phyloP scores from a whole-genome alignment of 2,888 invertebrate genomes.

The Belgica antarctica region DNA sequence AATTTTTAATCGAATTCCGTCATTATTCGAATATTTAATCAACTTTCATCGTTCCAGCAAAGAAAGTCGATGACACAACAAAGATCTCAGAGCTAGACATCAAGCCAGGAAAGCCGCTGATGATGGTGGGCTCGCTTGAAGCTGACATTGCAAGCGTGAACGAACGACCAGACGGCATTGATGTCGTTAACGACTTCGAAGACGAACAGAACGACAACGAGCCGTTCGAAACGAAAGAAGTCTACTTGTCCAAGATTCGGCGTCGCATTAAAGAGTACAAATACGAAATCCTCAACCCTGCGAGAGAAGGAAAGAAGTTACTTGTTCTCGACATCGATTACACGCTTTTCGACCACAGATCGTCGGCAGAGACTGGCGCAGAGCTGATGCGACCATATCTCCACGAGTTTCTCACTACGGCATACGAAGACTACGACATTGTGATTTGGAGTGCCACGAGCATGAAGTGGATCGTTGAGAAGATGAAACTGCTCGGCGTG shows the following conservation, averaged over 20 bases:
- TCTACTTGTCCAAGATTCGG: conserved; percentile 77
- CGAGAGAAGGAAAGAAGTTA: conserved; percentile 81
- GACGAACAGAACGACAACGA: conserved; percentile 65
- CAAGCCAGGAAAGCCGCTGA: conserved; percentile 57
- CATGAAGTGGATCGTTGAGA: conserved; percentile 98
- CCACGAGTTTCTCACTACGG: conserved; percentile 87
- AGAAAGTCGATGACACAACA: conserved; percentile 10
- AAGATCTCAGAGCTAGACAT: conserved; percentile 33
- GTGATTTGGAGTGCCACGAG: conserved; percentile 98
- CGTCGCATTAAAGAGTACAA: conserved; percentile 80
- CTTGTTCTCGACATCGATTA: conserved; percentile 95
- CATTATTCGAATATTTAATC: too few species aligned
- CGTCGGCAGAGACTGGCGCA: conserved; percentile 79
- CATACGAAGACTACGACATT: conserved; percentile 89
- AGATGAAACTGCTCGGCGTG: conserved; percentile 91
- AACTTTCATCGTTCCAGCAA: too few species aligned
- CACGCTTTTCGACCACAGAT: conserved; percentile 93
- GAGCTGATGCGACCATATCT: conserved; percentile 93
- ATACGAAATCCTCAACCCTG: conserved; percentile 75
- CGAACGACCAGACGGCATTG: conserved; percentile 74
- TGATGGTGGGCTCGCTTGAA: conserved; percentile 96
- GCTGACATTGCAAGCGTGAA: conserved; percentile 84
- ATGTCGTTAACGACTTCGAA: conserved; percentile 87
- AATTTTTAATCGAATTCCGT: background rate
- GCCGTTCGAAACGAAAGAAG: conserved; percentile 22